A percentile compares a stretch with the other conserved stretches of the same genome.
These are phyloP conservation scores for Lasaia peninsularis DNA, from an alignment of 1,140 invertebrate species.

Conservation along the genomic window DNA sequence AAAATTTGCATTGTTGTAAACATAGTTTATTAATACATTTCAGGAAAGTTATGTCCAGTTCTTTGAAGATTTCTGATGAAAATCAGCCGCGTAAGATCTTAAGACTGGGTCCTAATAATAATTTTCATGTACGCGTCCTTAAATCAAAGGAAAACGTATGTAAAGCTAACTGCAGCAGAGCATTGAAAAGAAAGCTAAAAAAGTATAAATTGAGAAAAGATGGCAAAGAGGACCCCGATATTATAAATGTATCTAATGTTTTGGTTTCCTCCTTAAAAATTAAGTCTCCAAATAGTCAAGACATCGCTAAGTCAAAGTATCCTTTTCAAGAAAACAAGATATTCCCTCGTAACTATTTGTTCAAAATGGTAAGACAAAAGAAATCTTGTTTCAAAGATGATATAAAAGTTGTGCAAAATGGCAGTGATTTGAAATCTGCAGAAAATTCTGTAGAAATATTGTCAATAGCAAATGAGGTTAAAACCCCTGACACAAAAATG, in stretches of 20 bases:
- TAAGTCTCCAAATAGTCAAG: slow-evolving; percentile 43
- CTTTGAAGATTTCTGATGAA: slow-evolving; percentile 17
- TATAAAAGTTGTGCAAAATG: neutral
- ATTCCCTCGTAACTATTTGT: slow-evolving; percentile 49
- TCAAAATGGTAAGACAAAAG: slow-evolving; percentile 54
- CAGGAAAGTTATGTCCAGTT: slow-evolving; percentile 38
- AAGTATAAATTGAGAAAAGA: slow-evolving; percentile 62
- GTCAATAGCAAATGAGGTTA: slow-evolving; percentile 7
- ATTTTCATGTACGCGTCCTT: slow-evolving; percentile 31
- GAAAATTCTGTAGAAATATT: neutral
- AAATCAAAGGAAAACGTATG: slow-evolving; percentile 48
- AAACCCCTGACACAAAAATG: slow-evolving; percentile 36
- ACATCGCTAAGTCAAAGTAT: slow-evolving; percentile 19
- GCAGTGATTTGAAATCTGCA: neutral
- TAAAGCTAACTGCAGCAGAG: slow-evolving; percentile 45
- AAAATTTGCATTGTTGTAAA: neutral
- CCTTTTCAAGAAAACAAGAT: slow-evolving; percentile 25
- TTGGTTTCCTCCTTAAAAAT: slow-evolving; percentile 46
- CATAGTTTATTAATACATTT: slow-evolving; percentile 15
- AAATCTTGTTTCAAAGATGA: slow-evolving; percentile 16
- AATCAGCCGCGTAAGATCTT: slow-evolving; percentile 12
- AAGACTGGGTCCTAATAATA: slow-evolving; percentile 21
- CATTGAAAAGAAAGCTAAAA: slow-evolving; percentile 54
- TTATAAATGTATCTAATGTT: slow-evolving; percentile 56
- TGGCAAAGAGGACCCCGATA: slow-evolving; percentile 60